Base-by-base conservation (phyloP, 2,797 vertebrate genomes). In the Emydoidea blandingii region DNA sequence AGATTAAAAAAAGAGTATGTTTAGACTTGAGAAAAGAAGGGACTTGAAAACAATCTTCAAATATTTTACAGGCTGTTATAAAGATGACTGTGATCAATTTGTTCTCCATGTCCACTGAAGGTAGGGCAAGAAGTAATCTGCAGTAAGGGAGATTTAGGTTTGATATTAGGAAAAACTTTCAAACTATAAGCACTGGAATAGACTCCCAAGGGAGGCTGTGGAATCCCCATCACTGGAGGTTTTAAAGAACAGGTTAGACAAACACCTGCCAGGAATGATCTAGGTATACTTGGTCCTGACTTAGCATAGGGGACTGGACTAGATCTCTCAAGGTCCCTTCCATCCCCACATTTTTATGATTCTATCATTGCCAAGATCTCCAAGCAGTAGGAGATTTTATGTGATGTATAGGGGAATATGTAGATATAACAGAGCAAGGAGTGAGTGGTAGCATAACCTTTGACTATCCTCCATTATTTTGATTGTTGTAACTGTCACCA, bases 361-460 rank as follows among this genome's bases (percentile, higher is more conserved):
- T 68, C 37, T 23, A 25, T 72, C 37, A 72, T 41, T 94, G 89
- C 2, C 85, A 81, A 87, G 94, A 88, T 90, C 79, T 54, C 83
- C 53, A 68, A 87, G 68, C 88, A 94, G 86, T 86, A 53, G 85
- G 56, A 92, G 87, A 95, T 87, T 72, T 56, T 87, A 65, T 79
- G 37, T 85, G 15, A 50, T 65, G 34, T 74, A 29, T 80, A 83
- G n/a, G 85, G 47, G 34, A 94, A 91, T 94, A 91, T 37, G 57
- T 47, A 91, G 44, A 90, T 15, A 79, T 5, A 72, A 12, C 44
- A 94, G 44, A 79, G n/a, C 78, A 92, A 89, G 62, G 86, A 95
- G 91, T 79, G n/a, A 96, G 15, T 89, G 52, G 79, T 59, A 88
- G 86, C 94, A 86, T 90, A 3, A 96, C 88, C 84, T 95, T 91